A percentile compares a stretch with the other conserved stretches of the same genome.
These are phyloP conservation scores for Mimachlamys varia DNA, from an alignment of 2,888 invertebrate genomes.

Conservation along the genomic window DNA sequence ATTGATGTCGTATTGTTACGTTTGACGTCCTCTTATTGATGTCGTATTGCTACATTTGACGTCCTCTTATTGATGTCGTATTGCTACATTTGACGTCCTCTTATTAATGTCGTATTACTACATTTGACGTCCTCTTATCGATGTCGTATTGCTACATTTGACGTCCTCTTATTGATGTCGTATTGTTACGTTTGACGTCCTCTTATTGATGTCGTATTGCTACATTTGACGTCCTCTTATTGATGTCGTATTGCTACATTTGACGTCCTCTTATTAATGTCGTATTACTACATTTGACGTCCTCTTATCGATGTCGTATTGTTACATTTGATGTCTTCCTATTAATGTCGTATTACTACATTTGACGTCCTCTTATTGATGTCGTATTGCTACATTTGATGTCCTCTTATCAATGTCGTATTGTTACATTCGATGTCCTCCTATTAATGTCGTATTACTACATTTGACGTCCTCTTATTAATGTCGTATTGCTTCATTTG, in stretches of 20 bases:
- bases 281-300: too few species aligned
- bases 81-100: too few species aligned
- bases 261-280: too few species aligned
- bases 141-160: neutral
- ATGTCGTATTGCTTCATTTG: neutral
- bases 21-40: neutral
- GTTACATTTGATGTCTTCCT: neutral
- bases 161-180: neutral
- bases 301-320: neutral
- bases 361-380: neutral
- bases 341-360: neutral
- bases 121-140: neutral
- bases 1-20: too few species aligned
- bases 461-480: neutral
- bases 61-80: too few species aligned
- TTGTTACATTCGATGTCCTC: neutral
- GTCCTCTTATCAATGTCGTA: neutral
- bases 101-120: neutral
- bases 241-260: too few species aligned
- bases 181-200: too few species aligned
- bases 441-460: neutral
- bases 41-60: neutral
- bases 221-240: too few species aligned
- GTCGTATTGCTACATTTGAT: neutral
- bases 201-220: too few species aligned